Base-by-base conservation (phyloP, 2,888 invertebrate species). In the Lottia scabra region DNA sequence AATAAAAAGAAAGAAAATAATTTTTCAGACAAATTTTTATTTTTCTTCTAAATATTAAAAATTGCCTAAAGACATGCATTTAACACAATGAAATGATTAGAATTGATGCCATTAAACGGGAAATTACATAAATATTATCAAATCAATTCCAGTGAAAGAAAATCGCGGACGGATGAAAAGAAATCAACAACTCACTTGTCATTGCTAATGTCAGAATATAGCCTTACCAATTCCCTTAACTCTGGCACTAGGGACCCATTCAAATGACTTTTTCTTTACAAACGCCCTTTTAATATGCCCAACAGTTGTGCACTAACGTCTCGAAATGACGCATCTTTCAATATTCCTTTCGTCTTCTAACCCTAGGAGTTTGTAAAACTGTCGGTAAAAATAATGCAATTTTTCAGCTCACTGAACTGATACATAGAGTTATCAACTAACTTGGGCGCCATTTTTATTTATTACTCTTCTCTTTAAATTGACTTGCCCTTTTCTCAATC, bases 381-480 rank as follows among this genome's bases (percentile, higher is more conserved):
- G 65, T 62, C 43, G 66, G 65, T 43, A 27, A 70, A 66, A 70
- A 70, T 70, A 70, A 70, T 70, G 70, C 70, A 70, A 70, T 70
- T 70, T 70, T 70, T 70, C 70, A 70, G 70, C 48, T 66, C 70
- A 70, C 23, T 70, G 65, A 64, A 30, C 56, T 66, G 65, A 15
- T 65, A 66, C 70, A 65, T 65, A 70, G 70, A 70, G 65, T 65
- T 62, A 62, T 65, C 62, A 27, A 27, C 56, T 56, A 56, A 23
- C 56, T 56, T 23, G 56, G 19, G 19, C 56, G 56, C 56, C 13
- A 56, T 56, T 56, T 13, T 23, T 56, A 38, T 23, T 56, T 56
- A 56, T 56, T 56, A 56, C 56, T 56, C 19, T 56, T 56, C 56
- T 56, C 56, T 23, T 56, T 23, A 56, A 56, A 56, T 56, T 56